phyloP scores from a whole-genome alignment of 2,888 invertebrate species.

The Sesia apiformis region DNA sequence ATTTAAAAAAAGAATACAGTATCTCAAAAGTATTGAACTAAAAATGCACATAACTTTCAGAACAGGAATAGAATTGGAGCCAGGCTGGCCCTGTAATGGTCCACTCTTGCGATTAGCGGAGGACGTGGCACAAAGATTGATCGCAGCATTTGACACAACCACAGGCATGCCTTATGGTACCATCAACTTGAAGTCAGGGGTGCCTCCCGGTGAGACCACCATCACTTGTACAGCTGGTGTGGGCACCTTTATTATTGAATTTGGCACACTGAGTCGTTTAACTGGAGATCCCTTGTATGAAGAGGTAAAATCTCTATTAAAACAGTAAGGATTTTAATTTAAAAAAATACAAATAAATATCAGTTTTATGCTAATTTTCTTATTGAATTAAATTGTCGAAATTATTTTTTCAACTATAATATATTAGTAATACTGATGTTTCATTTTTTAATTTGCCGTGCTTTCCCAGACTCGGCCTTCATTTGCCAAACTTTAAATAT shows the following conservation, averaged over 20 bases:
- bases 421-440: no score
- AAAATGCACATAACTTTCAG: constrained; percentile 37
- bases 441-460: no score
- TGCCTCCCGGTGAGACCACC: constrained; percentile 95
- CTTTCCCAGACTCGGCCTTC: no score
- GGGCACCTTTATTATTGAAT: constrained; percentile 97
- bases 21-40: constrained; percentile 1
- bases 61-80: constrained; percentile 86
- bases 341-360: no score
- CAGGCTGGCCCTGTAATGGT: constrained; percentile 98
- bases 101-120: constrained; percentile 94
- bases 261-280: constrained; percentile 93
- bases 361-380: no score
- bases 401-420: no score
- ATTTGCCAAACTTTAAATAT: no score
- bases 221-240: constrained; percentile 99
- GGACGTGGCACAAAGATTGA: constrained; percentile 91
- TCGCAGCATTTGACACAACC: constrained; percentile 92
- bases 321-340: no score
- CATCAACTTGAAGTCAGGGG: constrained; percentile 91
- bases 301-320: constrained; percentile 70
- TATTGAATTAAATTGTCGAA: no score
- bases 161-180: constrained; percentile 99
- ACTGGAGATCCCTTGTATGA: constrained; percentile 97
- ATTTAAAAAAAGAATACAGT: neutral